These are phyloP conservation scores for Onychomys arenicola DNA, from an alignment of 2,797 vertebrate species.

Conservation along the genomic window DNA sequence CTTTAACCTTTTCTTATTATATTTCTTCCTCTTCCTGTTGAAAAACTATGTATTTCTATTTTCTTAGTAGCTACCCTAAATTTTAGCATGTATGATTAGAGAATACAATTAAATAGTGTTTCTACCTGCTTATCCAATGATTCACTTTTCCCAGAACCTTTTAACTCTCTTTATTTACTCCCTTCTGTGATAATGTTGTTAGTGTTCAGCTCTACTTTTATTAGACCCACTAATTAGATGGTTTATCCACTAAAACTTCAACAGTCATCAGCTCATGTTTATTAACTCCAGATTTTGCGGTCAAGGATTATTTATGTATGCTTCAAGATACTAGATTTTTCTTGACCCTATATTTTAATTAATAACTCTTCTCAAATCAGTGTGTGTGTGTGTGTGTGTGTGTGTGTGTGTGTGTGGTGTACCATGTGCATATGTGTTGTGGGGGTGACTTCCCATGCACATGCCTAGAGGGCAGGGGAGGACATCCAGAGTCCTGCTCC, in stretches of 20 bases:
- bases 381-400: not conserved
- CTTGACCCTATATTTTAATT: not conserved
- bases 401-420: not conserved
- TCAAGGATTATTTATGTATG: conserved; percentile 20
- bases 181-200: not conserved
- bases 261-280: not conserved
- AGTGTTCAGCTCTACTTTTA: conserved; percentile 18
- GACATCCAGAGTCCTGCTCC: too few relatives aligned
- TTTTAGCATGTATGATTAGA: not conserved
- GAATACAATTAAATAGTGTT: not conserved
- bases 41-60: not conserved
- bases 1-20: not conserved
- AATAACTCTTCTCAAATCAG: not conserved
- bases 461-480: not conserved
- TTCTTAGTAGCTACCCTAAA: conserved; percentile 3
- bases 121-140: not conserved
- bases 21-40: not conserved
- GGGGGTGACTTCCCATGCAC: not conserved
- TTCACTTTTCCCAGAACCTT: not conserved
- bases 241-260: not conserved
- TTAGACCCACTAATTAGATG: not conserved
- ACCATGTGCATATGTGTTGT: not conserved
- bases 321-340: conserved; percentile 21
- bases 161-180: not conserved
- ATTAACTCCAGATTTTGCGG: not conserved